These are phyloP conservation scores for Aramus guarauna DNA, from an alignment of 2,113 vertebrate species.

Conservation along the genomic window DNA sequence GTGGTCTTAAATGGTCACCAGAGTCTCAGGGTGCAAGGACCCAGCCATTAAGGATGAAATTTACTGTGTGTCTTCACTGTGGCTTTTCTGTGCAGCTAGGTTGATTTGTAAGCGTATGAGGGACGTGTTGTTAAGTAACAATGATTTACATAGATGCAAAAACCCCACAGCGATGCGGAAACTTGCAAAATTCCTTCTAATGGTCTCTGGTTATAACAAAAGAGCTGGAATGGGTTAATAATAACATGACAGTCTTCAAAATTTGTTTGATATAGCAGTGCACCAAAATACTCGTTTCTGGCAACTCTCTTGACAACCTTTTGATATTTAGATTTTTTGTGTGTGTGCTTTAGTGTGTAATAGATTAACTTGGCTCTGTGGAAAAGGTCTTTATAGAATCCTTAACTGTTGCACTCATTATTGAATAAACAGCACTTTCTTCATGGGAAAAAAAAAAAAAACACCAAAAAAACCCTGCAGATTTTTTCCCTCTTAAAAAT, in stretches of 20 bases:
- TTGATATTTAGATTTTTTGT: conserved; percentile 21
- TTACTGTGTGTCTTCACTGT: not conserved
- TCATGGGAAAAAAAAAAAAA: not conserved
- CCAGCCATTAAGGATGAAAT: not conserved
- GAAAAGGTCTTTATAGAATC: conserved; percentile 46
- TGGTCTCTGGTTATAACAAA: not conserved
- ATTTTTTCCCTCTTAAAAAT: conserved; percentile 2
- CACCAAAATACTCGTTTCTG: not conserved
- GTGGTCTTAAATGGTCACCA: not conserved
- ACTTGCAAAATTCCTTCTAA: not conserved
- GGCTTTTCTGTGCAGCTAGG: not conserved
- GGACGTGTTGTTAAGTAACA: not conserved
- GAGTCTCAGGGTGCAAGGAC: not conserved
- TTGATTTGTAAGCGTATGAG: not conserved
- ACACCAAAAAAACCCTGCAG: not conserved
- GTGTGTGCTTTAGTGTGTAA: conserved; percentile 46
- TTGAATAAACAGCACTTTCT: conserved; percentile 15
- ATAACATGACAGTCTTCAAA: not conserved
- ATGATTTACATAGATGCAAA: not conserved
- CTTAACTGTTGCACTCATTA: conserved; percentile 26
- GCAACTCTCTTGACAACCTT: conserved; percentile 27
- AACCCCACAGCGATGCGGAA: not conserved
- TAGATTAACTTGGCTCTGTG: conserved; percentile 42
- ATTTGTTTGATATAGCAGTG: conserved; percentile 16
- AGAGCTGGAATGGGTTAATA: not conserved